These are phyloP conservation scores for Isaurus tuberculatus DNA, from an alignment of 92 coral and sea anemone genomes.

Conservation along the genomic window DNA sequence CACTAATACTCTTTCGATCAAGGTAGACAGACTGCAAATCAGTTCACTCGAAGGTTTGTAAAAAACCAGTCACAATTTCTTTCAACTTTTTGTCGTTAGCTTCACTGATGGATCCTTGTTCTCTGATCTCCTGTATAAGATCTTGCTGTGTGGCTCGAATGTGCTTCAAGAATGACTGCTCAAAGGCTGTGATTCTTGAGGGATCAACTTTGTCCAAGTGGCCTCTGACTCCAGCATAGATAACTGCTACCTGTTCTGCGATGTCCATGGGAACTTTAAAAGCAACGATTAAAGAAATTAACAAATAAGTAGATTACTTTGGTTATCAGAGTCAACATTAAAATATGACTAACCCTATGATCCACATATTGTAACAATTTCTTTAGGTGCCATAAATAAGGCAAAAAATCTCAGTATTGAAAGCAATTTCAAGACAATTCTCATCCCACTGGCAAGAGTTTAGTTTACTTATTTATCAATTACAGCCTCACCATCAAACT, in stretches of 20 bases:
- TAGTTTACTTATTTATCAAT: too few species aligned
- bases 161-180: constrained; percentile 96
- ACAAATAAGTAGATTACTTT: not conserved
- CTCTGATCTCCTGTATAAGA: constrained; percentile 84
- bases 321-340: too few species aligned
- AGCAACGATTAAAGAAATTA: not conserved
- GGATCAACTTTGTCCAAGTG: constrained; percentile 98
- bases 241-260: constrained; percentile 97
- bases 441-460: too few species aligned
- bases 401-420: too few species aligned
- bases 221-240: constrained; percentile 99
- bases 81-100: constrained; percentile 94
- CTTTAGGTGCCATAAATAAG: too few species aligned
- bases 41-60: constrained; percentile 86
- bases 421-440: too few species aligned
- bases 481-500: too few species aligned
- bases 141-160: constrained; percentile 94
- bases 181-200: constrained; percentile 92
- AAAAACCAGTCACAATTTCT: constrained; percentile 86
- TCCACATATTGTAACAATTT: too few species aligned
- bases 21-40: constrained; percentile 16
- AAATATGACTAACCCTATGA: too few species aligned
- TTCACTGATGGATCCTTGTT: constrained; percentile 90
- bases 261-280: constrained; percentile 95
- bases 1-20: constrained; percentile 43